Base-by-base conservation (phyloP, 2,113 vertebrate genomes). In the Hassar affinis region DNA sequence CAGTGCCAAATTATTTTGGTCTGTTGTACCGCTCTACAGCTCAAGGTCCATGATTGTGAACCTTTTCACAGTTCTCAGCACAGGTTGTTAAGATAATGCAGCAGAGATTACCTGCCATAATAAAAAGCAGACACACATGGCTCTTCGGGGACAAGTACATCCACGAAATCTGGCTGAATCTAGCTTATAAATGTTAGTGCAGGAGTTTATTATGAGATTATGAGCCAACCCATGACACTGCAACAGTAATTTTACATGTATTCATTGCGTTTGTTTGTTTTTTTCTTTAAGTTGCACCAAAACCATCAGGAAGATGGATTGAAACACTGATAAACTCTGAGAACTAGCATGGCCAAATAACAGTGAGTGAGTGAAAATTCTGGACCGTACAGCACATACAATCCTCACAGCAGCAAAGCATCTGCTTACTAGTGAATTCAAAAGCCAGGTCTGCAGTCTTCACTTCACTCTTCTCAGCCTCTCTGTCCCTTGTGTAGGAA, bases 301-400 rank as follows among this genome's bases (percentile, higher is more conserved):
- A 75, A 72, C 52, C 51, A 57, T 89, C 72, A 69, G 25, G 54
- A 68, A 83, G 71, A 80, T 80, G 78, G 83, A 20, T 77, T 74
- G 49, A 49, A 52, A 79, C 11, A 56, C 74, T 25, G 51, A 33
- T 87, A 87, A 91, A 90, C 89, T 88, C 86, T 75, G 85, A 90
- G 82, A 87, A 90, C 87, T 84, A 81, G 83, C 88, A 88, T 81
- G 84, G 38, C 59, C 47, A 64, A 62, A 52, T 72, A 47, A 56
- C 66, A 6, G 20, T 75, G 66, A 84, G 85, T 61, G n/a, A 82
- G 85, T 86, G 35, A 57, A 47, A 35, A 78, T 56, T 91, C 88
- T 86, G 88, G 86, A 87, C 88, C 88, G 83, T 69, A 83, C 82
- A 82, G 87, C 52, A 75, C 42, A 35, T 51, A 42, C 30, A 76